Conservation (phyloP, 2,113 vertebrate species). For the Miniopterus natalensis region DNA sequence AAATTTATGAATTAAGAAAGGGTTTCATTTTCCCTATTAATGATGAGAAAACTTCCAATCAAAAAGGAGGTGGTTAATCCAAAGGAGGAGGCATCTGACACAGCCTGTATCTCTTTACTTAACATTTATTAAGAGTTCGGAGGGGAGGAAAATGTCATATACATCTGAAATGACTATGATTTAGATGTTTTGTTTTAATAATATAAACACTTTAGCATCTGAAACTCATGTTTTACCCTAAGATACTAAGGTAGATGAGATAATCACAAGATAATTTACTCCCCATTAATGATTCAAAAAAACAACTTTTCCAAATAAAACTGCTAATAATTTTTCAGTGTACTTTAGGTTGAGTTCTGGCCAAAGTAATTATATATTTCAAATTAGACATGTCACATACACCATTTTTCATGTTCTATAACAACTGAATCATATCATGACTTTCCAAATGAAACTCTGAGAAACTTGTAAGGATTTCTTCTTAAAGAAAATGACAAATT, state of each 20-base stretch:
- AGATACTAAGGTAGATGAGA: neutral
- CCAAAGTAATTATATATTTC: constrained; percentile 21
- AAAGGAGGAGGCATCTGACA: neutral
- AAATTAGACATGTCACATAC: neutral
- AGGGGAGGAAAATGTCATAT: neutral
- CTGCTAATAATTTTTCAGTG: neutral
- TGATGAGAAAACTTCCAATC: neutral
- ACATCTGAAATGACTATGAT: neutral
- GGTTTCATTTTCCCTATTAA: neutral
- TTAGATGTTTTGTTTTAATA: constrained; percentile 36
- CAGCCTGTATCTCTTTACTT: neutral
- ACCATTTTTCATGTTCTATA: neutral
- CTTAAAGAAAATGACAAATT: constrained; percentile 21
- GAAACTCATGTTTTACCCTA: neutral
- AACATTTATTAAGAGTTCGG: neutral
- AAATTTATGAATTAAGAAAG: constrained; percentile 13
- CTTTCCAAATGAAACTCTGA: constrained; percentile 47
- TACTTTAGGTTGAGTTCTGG: constrained; percentile 11
- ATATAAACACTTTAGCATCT: neutral
- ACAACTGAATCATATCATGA: neutral
- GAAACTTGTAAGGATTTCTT: neutral
- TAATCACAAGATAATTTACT: neutral
- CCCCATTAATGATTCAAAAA: neutral
- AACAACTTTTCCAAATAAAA: neutral
- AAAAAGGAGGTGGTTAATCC: neutral